Evolutionary conservation across 2,888 invertebrate genomes (phyloP).

Genomic region (Onthophagus sagittarius): DNA sequence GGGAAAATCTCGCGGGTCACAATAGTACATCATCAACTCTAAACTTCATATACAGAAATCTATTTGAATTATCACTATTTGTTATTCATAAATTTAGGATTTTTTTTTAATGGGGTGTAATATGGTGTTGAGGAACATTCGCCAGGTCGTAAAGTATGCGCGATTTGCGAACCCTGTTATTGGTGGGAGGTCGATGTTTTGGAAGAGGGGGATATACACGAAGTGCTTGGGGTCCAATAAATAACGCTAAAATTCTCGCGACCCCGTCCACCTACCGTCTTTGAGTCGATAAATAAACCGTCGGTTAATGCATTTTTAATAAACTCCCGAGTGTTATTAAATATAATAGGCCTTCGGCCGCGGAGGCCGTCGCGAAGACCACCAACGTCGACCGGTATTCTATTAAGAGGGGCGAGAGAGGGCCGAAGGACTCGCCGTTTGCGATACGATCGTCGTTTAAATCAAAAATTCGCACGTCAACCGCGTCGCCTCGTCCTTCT

Average conservation of each 20-base stretch:
- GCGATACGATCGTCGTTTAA: slow-evolving; percentile 41
- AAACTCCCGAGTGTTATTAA: slow-evolving; percentile 45
- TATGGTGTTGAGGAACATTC: neutral
- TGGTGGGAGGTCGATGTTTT: neutral
- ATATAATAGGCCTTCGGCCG: slow-evolving; percentile 43
- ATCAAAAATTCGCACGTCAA: slow-evolving; percentile 29
- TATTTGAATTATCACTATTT: neutral
- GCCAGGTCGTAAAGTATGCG: neutral
- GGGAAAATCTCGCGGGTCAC: neutral
- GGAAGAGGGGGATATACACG: neutral
- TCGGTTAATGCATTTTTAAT: slow-evolving; percentile 46
- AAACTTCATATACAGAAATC: neutral
- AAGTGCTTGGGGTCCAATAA: neutral
- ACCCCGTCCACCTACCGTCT: slow-evolving; percentile 42
- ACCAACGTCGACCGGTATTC: slow-evolving; percentile 40
- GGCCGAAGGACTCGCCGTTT: slow-evolving; percentile 36
- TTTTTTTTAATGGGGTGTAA: neutral
- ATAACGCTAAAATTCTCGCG: slow-evolving; percentile 22
- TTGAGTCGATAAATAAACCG: slow-evolving; percentile 47
- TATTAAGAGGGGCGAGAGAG: slow-evolving; percentile 5
- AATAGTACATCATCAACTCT: neutral
- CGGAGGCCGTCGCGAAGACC: slow-evolving; percentile 34
- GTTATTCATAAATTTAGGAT: neutral
- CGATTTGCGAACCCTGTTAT: neutral
- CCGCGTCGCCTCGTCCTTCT: slow-evolving; percentile 16